Evolutionary conservation across 2,888 invertebrate species (phyloP).

Genomic region (Pollenia amentaria): DNA sequence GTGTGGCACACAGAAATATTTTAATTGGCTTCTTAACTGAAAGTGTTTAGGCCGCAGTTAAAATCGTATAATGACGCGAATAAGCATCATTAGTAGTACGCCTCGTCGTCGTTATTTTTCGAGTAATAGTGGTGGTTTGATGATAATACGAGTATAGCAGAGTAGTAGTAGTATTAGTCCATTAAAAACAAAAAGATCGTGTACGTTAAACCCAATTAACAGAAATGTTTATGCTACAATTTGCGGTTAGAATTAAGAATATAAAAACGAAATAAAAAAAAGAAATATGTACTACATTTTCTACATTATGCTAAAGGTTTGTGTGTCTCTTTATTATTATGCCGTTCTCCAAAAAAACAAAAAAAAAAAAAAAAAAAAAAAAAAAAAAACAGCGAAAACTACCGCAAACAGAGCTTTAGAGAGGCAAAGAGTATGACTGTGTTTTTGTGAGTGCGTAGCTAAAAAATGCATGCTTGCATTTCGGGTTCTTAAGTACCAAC

Average conservation of each 20-base stretch:
- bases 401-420: background rate
- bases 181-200: slow-evolving; percentile 73
- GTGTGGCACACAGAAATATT: slow-evolving; percentile 78
- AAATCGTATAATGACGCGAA: slow-evolving; percentile 79
- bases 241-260: slow-evolving; percentile 74
- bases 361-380: slow-evolving; percentile 10
- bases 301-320: slow-evolving; percentile 65
- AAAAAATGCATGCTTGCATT: slow-evolving; percentile 66
- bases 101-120: slow-evolving; percentile 50
- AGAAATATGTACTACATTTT: slow-evolving; percentile 50
- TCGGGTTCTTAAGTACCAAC: slow-evolving; percentile 63
- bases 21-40: slow-evolving; percentile 84
- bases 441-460: slow-evolving; percentile 56
- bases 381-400: slow-evolving; percentile 18
- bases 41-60: slow-evolving; percentile 84
- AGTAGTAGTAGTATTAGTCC: slow-evolving; percentile 45
- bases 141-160: slow-evolving; percentile 47
- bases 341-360: slow-evolving; percentile 45
- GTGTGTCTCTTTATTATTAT: slow-evolving; percentile 6
- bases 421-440: slow-evolving; percentile 11
- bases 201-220: slow-evolving; percentile 84
- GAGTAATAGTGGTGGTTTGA: slow-evolving; percentile 25
- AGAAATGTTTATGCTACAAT: slow-evolving; percentile 77
- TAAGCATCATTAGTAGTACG: slow-evolving; percentile 76
- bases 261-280: slow-evolving; percentile 43